Conservation (phyloP, 2,113 vertebrate species). For the Onychorhynchus coronatus region DNA sequence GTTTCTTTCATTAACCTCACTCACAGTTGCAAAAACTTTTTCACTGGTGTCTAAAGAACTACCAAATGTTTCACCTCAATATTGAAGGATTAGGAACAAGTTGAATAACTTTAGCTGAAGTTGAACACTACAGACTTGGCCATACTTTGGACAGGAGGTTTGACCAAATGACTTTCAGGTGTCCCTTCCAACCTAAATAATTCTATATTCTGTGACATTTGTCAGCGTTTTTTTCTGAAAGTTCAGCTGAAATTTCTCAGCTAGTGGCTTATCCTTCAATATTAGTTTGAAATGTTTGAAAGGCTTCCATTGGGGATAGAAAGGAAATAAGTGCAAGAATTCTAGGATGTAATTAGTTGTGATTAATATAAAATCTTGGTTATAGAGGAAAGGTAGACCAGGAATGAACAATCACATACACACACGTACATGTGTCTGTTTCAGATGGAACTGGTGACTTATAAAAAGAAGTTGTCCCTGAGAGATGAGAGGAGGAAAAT, state of each 20-base stretch:
- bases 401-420: neutral
- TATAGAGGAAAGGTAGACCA: neutral
- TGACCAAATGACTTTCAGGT: neutral
- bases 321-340: neutral
- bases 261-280: neutral
- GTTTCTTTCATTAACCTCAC: neutral
- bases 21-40: neutral
- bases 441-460: neutral
- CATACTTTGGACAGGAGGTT: neutral
- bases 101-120: neutral
- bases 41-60: neutral
- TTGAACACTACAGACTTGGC: neutral
- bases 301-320: neutral
- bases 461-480: neutral
- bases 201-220: neutral
- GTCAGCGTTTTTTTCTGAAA: neutral
- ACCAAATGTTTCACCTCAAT: neutral
- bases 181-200: neutral
- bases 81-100: neutral
- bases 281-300: neutral
- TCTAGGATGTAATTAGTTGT: neutral
- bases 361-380: neutral
- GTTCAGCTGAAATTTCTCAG: neutral
- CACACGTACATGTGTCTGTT: fast-evolving
- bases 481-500: neutral